phyloP scores from a whole-genome alignment of 2,797 vertebrate genomes.

The Parotocinclus haroldoi region DNA sequence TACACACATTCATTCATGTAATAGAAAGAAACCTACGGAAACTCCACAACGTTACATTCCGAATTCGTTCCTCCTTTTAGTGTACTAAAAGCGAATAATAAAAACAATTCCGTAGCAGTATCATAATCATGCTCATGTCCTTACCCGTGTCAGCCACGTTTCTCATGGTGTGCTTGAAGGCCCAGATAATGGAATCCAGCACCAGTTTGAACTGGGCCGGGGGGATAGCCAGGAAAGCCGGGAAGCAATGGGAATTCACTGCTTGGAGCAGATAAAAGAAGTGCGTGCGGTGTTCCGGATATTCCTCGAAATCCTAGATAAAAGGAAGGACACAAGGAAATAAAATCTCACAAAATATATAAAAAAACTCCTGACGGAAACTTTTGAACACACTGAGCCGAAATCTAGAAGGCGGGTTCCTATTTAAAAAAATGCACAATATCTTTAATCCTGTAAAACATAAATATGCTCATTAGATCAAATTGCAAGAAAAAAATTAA shows the following conservation, averaged over 20 bases:
- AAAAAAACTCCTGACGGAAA: too few species aligned
- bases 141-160: constrained; percentile 97
- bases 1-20: too few species aligned
- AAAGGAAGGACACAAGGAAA: constrained; percentile 9
- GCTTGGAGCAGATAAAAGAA: constrained; percentile 98
- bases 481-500: too few species aligned
- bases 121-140: neutral
- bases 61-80: too few species aligned
- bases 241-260: constrained; percentile 98
- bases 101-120: neutral
- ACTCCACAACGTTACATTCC: too few species aligned
- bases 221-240: constrained; percentile 95
- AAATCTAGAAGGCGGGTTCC: too few species aligned
- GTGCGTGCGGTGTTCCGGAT: constrained; percentile 95
- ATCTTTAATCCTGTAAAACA: too few species aligned
- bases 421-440: too few species aligned
- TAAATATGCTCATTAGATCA: too few species aligned
- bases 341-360: too few species aligned
- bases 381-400: too few species aligned
- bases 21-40: neutral
- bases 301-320: constrained; percentile 94
- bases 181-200: constrained; percentile 99
- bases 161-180: constrained; percentile 99
- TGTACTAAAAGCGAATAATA: too few species aligned
- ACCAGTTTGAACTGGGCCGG: constrained; percentile 98